These are phyloP conservation scores for Pseudoips prasinana DNA, from an alignment of 2,888 invertebrate species.

Conservation along the genomic window DNA sequence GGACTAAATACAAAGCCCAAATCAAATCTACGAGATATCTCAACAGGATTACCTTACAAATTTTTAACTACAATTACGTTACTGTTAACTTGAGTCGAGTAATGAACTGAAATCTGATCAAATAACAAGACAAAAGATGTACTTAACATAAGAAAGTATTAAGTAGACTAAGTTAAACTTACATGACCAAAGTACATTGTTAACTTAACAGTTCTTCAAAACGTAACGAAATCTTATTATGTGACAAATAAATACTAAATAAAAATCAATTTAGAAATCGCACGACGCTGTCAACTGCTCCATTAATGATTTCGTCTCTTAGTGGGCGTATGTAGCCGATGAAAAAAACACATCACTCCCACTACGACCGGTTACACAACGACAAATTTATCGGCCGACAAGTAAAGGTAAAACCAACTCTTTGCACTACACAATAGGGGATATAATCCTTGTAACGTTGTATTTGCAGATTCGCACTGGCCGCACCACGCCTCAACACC, in stretches of 20 bases:
- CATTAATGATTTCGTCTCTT: slow-evolving; percentile 59
- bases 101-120: slow-evolving; percentile 66
- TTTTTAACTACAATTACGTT: slow-evolving; percentile 71
- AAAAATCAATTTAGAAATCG: slow-evolving; percentile 57
- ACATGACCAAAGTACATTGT: slow-evolving; percentile 3
- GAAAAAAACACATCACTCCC: slow-evolving; percentile 80
- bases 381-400: slow-evolving; percentile 42
- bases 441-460: slow-evolving; percentile 34
- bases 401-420: slow-evolving; percentile 44
- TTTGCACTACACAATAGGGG: slow-evolving; percentile 47
- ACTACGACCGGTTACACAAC: slow-evolving; percentile 62
- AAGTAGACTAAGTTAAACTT: slow-evolving; percentile 10
- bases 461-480: slow-evolving; percentile 53
- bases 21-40: slow-evolving; percentile 73
- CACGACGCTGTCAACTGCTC: slow-evolving; percentile 46
- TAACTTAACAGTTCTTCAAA: no score
- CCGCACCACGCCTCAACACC: slow-evolving; percentile 79
- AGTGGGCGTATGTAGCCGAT: slow-evolving; percentile 72
- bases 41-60: slow-evolving; percentile 71
- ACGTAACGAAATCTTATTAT: slow-evolving; percentile 16
- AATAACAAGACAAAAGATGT: slow-evolving; percentile 20
- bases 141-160: slow-evolving; percentile 3
- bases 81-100: slow-evolving; percentile 64
- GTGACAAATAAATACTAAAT: slow-evolving; percentile 24
- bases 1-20: slow-evolving; percentile 66